Base-by-base conservation (phyloP, 2,797 vertebrate genomes). In the Rhinophrynus dorsalis region DNA sequence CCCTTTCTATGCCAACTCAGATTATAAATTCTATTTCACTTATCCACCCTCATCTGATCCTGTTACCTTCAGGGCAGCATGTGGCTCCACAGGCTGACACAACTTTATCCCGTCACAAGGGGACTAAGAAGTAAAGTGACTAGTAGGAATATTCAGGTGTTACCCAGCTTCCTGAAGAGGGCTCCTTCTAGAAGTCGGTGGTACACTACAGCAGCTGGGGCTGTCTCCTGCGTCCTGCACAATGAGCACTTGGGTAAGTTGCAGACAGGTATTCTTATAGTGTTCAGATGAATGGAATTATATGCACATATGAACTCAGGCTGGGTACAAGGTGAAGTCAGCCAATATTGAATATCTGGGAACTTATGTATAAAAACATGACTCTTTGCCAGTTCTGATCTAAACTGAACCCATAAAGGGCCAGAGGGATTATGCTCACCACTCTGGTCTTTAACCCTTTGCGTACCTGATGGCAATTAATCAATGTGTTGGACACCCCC, bases 211-310 rank as follows among this genome's bases (percentile, higher is more conserved):
- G 75, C 44, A 37, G 74, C 83, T 0, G 79, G 61, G 1, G 37
- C 77, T 51, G 47, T 75, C 52, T 74, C 80, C 58, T 90, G 90
- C 87, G 79, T 83, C 45, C 67, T 90, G 52, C 85, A 85, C 1
- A 57, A 40, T 1, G 85, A 89, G 70, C 86, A 90, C 29, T 82
- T 91, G 1, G 87, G 88, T 90, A 80, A 76, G 85, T 67, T 54
- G 27, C n/a, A n/a, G n/a, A n/a, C n/a, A n/a, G n/a, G n/a, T n/a
- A n/a, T n/a, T n/a, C n/a, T n/a, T n/a, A n/a, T n/a, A n/a, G n/a
- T n/a, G n/a, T n/a, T n/a, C n/a, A n/a, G n/a, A n/a, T n/a, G n/a
- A n/a, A n/a, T n/a, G n/a, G n/a, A n/a, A n/a, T n/a, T n/a, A n/a
- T n/a, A n/a, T n/a, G n/a, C n/a, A n/a, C n/a, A n/a, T n/a, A n/a